These are phyloP conservation scores for Harpalus rubripes DNA, from an alignment of 2,888 invertebrate species.

Conservation along the genomic window DNA sequence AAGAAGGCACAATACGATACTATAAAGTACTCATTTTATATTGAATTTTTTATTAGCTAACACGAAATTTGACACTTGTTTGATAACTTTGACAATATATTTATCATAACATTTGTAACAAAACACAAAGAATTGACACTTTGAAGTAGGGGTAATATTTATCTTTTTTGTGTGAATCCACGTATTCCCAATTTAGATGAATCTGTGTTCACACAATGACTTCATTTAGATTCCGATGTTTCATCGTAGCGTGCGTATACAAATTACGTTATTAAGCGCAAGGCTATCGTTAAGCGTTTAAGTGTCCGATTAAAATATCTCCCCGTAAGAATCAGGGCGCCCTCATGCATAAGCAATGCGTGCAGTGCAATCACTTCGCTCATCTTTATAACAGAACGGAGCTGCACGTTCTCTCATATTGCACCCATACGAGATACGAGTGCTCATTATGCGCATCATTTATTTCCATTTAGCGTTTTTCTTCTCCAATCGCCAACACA, in stretches of 20 bases:
- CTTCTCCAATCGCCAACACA: not conserved
- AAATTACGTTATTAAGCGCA: slow-evolving; percentile 58
- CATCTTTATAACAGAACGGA: slow-evolving; percentile 39
- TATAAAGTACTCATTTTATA: too few relatives aligned
- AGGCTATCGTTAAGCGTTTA: slow-evolving; percentile 58
- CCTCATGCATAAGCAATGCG: slow-evolving; percentile 60
- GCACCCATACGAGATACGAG: slow-evolving; percentile 9
- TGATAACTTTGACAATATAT: too few relatives aligned
- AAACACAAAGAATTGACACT: too few relatives aligned
- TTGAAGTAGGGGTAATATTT: too few relatives aligned
- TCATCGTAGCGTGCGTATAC: slow-evolving; percentile 53
- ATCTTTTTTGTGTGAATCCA: not conserved
- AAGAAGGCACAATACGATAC: too few relatives aligned
- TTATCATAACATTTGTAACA: too few relatives aligned
- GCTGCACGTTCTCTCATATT: slow-evolving; percentile 43
- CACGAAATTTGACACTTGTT: too few relatives aligned
- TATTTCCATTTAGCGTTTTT: slow-evolving; percentile 35
- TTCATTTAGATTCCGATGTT: slow-evolving; percentile 61
- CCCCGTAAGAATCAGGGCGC: slow-evolving; percentile 57
- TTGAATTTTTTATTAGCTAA: too few relatives aligned
- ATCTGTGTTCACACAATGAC: slow-evolving; percentile 45
- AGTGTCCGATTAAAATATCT: slow-evolving; percentile 59
- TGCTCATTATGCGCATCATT: slow-evolving; percentile 26
- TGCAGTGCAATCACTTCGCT: slow-evolving; percentile 45
- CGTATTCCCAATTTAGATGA: not conserved